Base-by-base conservation (phyloP, 2,113 vertebrate genomes). In the Glaucidium brasilianum region DNA sequence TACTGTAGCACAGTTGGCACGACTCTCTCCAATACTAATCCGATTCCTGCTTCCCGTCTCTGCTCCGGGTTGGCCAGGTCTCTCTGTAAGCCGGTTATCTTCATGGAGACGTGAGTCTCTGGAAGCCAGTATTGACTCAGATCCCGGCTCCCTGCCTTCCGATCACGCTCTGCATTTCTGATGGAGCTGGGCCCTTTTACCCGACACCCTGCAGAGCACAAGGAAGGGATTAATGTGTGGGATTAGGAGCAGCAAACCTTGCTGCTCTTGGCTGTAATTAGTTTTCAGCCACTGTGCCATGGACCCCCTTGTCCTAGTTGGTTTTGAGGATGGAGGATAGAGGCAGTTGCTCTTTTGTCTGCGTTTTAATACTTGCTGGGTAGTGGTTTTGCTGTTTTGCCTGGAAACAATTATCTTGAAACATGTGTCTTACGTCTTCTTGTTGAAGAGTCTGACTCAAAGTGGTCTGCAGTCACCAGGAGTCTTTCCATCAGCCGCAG, bases 321-420 rank as follows among this genome's bases (percentile, higher is more conserved):
- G 7, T 50, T 83, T 56, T 55, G 74, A 71, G 93, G 39, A 49
- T 4, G n/a, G 66, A 87, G 86, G 68, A 62, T 23, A 73, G 64
- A 92, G 93, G 93, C 84, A 10, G 92, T 80, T 92, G 92, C 89
- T 94, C 80, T 92, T 94, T 91, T 88, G 89, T 92, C 86, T 66
- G 77, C 43, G 29, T 91, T 94, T 64, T 59, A 37, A 20, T 84
- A 60, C 91, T 78, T 63, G 73, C 69, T 0, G 27, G 79, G 83
- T 58, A 78, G 83, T 5, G 62, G 53, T 73, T 94, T 88, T 69
- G 88, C 92, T 79, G 6, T 29, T 91, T 30, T 82, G 91, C 86
- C 97, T 96, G 97, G 89, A 94, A 94, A 76, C 74, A 67, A 92
- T 95, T 43, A 34, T 32, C 80, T 53, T 55, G 75, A n/a, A 73